Percentiles rank a stretch among this genome's conserved stretches.
Evolutionary conservation across 2,797 vertebrate species (phyloP).

Genomic region (Danio aesculapii): DNA sequence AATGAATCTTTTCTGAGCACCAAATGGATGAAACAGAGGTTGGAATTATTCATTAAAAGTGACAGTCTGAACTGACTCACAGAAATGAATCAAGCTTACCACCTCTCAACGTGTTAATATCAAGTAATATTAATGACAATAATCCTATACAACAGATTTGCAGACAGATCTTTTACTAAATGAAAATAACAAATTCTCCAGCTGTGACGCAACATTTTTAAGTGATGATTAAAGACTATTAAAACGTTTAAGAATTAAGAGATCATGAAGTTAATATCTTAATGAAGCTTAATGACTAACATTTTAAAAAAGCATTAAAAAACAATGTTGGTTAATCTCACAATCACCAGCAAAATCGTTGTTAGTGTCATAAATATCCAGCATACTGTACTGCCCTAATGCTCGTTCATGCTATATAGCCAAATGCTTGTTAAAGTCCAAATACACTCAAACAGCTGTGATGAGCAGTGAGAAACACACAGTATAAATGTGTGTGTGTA

Average conservation of each 20-base stretch:
- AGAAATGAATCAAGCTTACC: neutral
- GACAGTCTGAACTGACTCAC: neutral
- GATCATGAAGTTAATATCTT: neutral
- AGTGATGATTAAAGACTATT: neutral
- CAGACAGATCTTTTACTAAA: neutral
- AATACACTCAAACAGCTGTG: conserved; percentile 40
- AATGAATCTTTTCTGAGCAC: neutral
- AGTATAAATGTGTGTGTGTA: conserved; percentile 16
- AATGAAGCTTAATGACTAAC: neutral
- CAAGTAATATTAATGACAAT: neutral
- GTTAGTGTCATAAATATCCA: neutral
- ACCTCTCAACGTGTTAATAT: neutral
- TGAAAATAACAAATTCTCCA: neutral
- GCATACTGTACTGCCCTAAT: neutral
- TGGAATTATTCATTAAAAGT: neutral
- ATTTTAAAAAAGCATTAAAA: neutral
- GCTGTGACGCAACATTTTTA: neutral
- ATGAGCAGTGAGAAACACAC: conserved; percentile 19
- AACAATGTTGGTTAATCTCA: neutral
- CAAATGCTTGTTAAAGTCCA: conserved; percentile 1
- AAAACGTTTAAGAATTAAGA: neutral
- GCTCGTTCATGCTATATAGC: conserved; percentile 18
- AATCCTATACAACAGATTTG: neutral
- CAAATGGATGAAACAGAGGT: neutral
- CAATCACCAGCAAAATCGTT: neutral